Percentiles rank a stretch among this genome's conserved stretches.
Evolutionary conservation across 2,113 vertebrate genomes (phyloP).

Genomic region (Procapra przewalskii): DNA sequence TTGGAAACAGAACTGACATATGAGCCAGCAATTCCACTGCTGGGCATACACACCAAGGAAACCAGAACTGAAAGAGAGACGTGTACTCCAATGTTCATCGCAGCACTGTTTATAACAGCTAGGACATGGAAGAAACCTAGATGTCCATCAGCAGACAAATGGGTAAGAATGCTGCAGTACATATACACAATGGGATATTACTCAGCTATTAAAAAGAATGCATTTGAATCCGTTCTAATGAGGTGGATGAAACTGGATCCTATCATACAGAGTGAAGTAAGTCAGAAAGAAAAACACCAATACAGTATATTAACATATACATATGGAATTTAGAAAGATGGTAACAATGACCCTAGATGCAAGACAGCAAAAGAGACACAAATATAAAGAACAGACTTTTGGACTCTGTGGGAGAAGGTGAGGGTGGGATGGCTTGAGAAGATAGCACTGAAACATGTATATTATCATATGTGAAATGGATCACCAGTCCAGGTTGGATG

Average conservation of each 20-base stretch:
- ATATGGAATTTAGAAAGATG: neutral
- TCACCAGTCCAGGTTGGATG: neutral
- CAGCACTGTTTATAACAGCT: neutral
- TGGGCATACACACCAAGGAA: neutral
- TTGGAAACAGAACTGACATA: neutral
- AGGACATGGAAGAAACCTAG: neutral
- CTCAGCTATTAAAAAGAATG: neutral
- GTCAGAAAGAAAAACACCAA: neutral
- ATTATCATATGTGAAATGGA: neutral
- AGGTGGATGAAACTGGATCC: neutral
- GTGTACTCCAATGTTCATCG: accelerated
- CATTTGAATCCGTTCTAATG: neutral
- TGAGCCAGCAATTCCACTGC: neutral
- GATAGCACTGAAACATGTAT: neutral
- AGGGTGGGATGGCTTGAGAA: neutral
- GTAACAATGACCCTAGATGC: neutral
- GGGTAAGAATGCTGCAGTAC: neutral
- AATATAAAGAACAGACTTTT: neutral
- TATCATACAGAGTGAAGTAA: neutral
- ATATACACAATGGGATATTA: neutral
- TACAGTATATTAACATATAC: neutral
- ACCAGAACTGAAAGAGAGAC: neutral
- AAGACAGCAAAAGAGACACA: neutral
- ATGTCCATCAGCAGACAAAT: accelerated
- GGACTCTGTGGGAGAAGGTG: neutral